Evolutionary conservation across 2,888 invertebrate species (phyloP).

Genomic region (Amphimallon solstitiale): DNA sequence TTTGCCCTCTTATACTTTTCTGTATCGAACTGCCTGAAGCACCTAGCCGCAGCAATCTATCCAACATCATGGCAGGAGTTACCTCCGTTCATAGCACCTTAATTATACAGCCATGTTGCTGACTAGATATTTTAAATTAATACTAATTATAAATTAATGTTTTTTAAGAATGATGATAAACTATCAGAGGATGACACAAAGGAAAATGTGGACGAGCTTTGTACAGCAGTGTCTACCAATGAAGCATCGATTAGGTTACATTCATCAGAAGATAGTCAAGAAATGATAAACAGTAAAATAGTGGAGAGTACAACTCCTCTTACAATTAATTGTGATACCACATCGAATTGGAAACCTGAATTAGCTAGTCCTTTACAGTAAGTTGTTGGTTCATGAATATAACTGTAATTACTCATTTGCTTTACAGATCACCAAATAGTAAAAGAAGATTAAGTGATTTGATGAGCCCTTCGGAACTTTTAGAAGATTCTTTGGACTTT

Average conservation of each 20-base stretch:
- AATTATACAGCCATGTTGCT: too few species aligned
- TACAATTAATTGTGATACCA: slow-evolving; percentile 57
- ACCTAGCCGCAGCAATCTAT: too few species aligned
- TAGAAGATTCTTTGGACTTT: slow-evolving; percentile 59
- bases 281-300: slow-evolving; percentile 18
- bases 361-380: slow-evolving; percentile 49
- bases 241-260: slow-evolving; percentile 25
- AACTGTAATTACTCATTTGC: not conserved
- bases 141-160: not conserved
- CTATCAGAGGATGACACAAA: slow-evolving; percentile 57
- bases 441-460: slow-evolving; percentile 56
- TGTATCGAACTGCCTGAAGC: too few species aligned
- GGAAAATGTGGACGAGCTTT: slow-evolving; percentile 46
- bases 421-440: slow-evolving; percentile 43
- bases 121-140: too few species aligned
- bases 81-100: too few species aligned
- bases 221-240: slow-evolving; percentile 18
- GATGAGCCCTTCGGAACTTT: slow-evolving; percentile 59
- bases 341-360: slow-evolving; percentile 34
- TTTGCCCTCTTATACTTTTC: too few species aligned
- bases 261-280: slow-evolving; percentile 34
- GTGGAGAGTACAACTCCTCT: slow-evolving; percentile 47
- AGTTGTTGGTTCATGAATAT: slow-evolving; percentile 36
- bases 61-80: too few species aligned
- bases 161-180: slow-evolving; percentile 45